Evolutionary conservation across 2,797 vertebrate species (phyloP).

Genomic region (Pseudomugil tenellus): DNA sequence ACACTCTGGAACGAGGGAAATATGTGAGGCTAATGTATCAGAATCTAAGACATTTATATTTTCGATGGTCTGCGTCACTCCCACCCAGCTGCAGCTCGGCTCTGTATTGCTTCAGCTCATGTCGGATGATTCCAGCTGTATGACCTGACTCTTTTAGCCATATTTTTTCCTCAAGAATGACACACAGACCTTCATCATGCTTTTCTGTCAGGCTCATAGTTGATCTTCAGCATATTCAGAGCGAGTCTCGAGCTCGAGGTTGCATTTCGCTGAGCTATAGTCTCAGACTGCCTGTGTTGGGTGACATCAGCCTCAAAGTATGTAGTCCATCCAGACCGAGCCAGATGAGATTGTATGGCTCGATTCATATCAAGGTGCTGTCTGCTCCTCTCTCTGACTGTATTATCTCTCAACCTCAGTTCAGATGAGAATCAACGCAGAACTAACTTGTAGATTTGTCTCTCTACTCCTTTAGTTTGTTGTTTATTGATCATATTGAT

Average conservation of each 20-base stretch:
- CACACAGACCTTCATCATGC: neutral
- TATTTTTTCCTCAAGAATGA: neutral
- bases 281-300: constrained; percentile 46
- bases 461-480: constrained; percentile 4
- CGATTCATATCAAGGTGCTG: constrained; percentile 68
- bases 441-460: constrained; percentile 36
- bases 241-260: constrained; percentile 22
- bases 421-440: constrained; percentile 46
- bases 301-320: constrained; percentile 82
- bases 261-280: constrained; percentile 44
- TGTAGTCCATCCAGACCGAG: constrained; percentile 65
- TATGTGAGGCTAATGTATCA: neutral
- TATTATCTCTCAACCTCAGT: constrained; percentile 6
- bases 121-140: constrained; percentile 28
- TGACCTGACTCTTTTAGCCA: constrained; percentile 32
- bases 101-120: constrained; percentile 33
- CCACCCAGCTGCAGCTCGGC: constrained; percentile 1
- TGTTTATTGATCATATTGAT: constrained; percentile 6
- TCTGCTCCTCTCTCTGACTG: constrained; percentile 30
- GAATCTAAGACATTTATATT: neutral
- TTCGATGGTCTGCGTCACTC: neutral
- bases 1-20: neutral
- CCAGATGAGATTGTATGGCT: constrained; percentile 54
- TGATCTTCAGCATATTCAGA: constrained; percentile 14
- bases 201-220: constrained; percentile 31